Evolutionary conservation across 2,797 vertebrate genomes (phyloP).

Genomic region (Siniperca obscura): DNA sequence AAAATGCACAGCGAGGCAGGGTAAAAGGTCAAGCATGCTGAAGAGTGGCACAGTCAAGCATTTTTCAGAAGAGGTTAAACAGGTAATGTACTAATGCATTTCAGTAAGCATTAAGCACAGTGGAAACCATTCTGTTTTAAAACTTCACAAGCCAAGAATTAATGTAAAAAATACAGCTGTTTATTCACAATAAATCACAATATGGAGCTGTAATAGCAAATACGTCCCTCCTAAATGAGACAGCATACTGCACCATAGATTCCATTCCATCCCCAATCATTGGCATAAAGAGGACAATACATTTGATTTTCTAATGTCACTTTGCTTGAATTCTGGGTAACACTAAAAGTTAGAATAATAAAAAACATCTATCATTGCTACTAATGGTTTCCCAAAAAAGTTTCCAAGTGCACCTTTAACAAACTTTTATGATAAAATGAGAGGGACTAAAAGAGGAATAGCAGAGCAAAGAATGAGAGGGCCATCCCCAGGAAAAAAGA

Average conservation of each 20-base stretch:
- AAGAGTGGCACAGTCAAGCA: slow-evolving; percentile 39
- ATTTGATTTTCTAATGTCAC: slow-evolving; percentile 3
- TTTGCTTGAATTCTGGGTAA: slow-evolving; percentile 1
- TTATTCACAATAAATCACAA: slow-evolving; percentile 13
- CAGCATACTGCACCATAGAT: neutral
- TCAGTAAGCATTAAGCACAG: slow-evolving; percentile 19
- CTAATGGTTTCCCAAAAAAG: neutral
- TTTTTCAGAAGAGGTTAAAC: slow-evolving; percentile 42
- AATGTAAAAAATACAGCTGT: neutral
- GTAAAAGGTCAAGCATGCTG: slow-evolving; percentile 51
- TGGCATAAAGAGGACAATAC: neutral
- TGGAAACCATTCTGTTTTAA: slow-evolving; percentile 2
- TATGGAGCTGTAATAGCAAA: slow-evolving; percentile 9
- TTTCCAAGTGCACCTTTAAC: neutral
- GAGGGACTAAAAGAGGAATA: neutral
- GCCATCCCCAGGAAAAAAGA: neutral
- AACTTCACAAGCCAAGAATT: slow-evolving; percentile 20
- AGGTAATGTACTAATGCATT: slow-evolving; percentile 45
- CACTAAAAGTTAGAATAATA: neutral
- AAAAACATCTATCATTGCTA: neutral
- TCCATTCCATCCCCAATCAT: neutral
- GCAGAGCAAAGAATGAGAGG: neutral
- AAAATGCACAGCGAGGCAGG: slow-evolving; percentile 33
- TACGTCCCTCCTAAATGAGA: neutral
- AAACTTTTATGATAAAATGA: neutral